These are phyloP conservation scores for Drosophila serrata DNA, from an alignment of 1,140 invertebrate genomes.

Conservation along the genomic window DNA sequence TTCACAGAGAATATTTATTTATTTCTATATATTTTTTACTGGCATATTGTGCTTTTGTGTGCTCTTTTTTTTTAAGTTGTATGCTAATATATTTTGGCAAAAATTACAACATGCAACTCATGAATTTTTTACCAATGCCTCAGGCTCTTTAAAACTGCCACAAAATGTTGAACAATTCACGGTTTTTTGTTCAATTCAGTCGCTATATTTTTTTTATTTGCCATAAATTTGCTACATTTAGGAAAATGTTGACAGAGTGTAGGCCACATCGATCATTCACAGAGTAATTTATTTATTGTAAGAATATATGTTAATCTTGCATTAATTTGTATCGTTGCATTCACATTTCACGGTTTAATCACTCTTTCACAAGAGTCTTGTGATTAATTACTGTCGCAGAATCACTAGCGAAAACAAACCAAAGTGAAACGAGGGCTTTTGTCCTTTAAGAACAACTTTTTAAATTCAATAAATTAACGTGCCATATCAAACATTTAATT, in stretches of 20 bases:
- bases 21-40: slow-evolving; percentile 5
- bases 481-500: slow-evolving; percentile 64
- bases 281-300: slow-evolving; percentile 1
- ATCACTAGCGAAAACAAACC: neutral
- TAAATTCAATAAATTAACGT: slow-evolving; percentile 45
- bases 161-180: slow-evolving; percentile 37
- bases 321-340: neutral
- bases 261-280: slow-evolving; percentile 7
- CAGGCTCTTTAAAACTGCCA: slow-evolving; percentile 25
- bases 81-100: slow-evolving; percentile 12
- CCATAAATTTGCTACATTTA: slow-evolving; percentile 15
- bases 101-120: slow-evolving; percentile 36
- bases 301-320: neutral
- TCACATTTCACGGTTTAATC: slow-evolving; percentile 6
- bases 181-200: slow-evolving; percentile 4
- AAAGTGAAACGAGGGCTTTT: neutral
- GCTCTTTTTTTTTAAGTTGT: slow-evolving; percentile 9
- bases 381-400: slow-evolving; percentile 17
- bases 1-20: slow-evolving; percentile 15
- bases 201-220: slow-evolving; percentile 13
- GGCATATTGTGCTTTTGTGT: neutral
- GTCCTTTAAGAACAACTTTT: slow-evolving; percentile 25
- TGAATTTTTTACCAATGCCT: slow-evolving; percentile 21
- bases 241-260: slow-evolving; percentile 14
- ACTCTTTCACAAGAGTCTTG: neutral